Evolutionary conservation across 2,797 vertebrate genomes (phyloP), one percentile per base, ranked within the genome.

Genomic region (Sparus aurata): DNA sequence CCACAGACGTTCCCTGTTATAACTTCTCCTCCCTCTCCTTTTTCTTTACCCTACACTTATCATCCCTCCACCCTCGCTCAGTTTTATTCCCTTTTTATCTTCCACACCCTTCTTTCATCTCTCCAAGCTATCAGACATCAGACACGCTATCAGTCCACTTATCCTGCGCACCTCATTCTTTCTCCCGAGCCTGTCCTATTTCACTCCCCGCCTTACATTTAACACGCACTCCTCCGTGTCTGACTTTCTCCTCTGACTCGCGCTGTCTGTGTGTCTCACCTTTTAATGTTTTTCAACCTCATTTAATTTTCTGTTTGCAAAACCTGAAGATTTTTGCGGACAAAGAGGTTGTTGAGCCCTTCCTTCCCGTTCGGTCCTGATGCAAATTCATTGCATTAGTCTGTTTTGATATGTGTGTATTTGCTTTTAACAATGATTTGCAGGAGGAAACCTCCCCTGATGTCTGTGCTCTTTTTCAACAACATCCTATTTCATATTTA

Each of bases 31-130:
- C 49, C 64, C 41, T 22, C 25, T 8, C 38, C 38, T 38, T 10
- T 69, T 47, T 84, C 72, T 77, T 47, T 66, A 85, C 52, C 63
- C 63, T 65, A 30, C 67, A 71, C 69, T 84, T 67, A 63, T 67
- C 57, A 54, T 45, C n/a, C 49, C 54, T 43, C 22, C 15, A 53
- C 45, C 9, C 34, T 27, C 16, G 2, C 69, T 65, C 30, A 13
- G 22, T 60, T 79, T 65, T 45, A 66, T 52, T 61, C 25, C 17
- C 20, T 59, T 58, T 71, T 79, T 69, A 60, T 80, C n/a, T 76
- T 30, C 41, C 22, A 16, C 60, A 12, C 66, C 30, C 50, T 30
- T 64, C 66, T 68, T 82, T 77, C 62, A 71, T 82, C 70, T 77
- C 69, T 69, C 49, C 54, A 69, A 3, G 20, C 69, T 58, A 54